phyloP scores from a whole-genome alignment of 1,140 invertebrate genomes.

The Scaptodrosophila lebanonensis region DNA sequence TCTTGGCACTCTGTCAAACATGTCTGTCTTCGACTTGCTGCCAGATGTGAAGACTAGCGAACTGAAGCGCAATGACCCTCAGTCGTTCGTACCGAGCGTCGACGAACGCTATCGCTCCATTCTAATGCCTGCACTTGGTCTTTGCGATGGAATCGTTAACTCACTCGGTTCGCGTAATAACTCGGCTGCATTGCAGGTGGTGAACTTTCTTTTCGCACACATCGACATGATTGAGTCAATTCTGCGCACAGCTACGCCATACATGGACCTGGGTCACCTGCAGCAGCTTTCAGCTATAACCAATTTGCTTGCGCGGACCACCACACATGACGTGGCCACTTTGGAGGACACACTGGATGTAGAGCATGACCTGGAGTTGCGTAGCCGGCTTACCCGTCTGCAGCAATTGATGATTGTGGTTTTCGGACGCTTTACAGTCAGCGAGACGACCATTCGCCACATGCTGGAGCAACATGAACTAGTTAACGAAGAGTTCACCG shows the following conservation, averaged over 20 bases:
- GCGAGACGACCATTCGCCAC: conserved; percentile 60
- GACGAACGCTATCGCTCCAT: conserved; percentile 87
- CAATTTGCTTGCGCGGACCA: conserved; percentile 87
- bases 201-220: conserved; percentile 88
- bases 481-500: conserved; percentile 8
- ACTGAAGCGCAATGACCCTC: conserved; percentile 26
- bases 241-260: conserved; percentile 82
- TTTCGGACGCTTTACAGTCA: conserved; percentile 82
- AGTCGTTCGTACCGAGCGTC: conserved; percentile 81
- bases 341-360: conserved; percentile 40
- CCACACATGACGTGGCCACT: conserved; percentile 55
- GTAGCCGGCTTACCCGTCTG: conserved; percentile 81
- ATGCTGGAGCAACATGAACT: conserved; percentile 43
- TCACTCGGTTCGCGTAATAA: conserved; percentile 89
- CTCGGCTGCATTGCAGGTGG: conserved; percentile 86
- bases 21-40: conserved; percentile 87
- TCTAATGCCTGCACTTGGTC: conserved; percentile 85
- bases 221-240: conserved; percentile 88
- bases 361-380: conserved; percentile 78
- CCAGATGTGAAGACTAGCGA: conserved; percentile 81
- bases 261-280: conserved; percentile 81
- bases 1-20: conserved; percentile 84
- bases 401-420: conserved; percentile 85
- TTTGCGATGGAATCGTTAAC: conserved; percentile 89
- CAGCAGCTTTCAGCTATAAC: conserved; percentile 86